Percentiles rank a stretch among this genome's conserved stretches.
Conservation (phyloP, 1,140 invertebrate genomes). For the Physella acuta region DNA sequence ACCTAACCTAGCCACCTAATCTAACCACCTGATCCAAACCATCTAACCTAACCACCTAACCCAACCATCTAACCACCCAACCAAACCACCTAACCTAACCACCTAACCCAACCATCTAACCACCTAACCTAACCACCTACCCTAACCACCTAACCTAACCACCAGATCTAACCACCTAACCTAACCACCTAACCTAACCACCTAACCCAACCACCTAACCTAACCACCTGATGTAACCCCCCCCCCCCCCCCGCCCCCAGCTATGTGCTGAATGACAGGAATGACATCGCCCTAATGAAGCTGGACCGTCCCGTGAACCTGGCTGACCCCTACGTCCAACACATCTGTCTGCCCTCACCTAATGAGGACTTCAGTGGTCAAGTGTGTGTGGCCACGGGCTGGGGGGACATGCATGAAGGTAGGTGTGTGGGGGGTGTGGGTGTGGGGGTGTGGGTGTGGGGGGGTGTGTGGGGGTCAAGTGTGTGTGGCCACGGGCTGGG, state of each 20-base stretch:
- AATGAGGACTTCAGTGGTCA: constrained; percentile 3
- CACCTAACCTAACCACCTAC: too few relatives aligned
- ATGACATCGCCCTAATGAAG: constrained; percentile 15
- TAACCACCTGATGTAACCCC: too few relatives aligned
- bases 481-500: not conserved
- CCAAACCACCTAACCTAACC: too few relatives aligned
- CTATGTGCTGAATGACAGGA: not conserved
- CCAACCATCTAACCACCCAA: too few relatives aligned
- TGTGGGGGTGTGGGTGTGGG: not conserved
- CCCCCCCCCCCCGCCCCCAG: not conserved
- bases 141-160: too few relatives aligned
- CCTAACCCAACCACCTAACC: too few relatives aligned
- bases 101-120: too few relatives aligned
- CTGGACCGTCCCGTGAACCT: not conserved
- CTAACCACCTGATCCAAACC: too few relatives aligned
- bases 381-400: constrained; percentile 2
- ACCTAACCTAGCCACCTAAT: too few relatives aligned
- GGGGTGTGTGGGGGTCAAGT: not conserved
- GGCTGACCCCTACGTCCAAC: not conserved
- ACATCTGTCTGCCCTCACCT: not conserved
- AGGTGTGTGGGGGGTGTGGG: not conserved
- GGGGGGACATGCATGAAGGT: not conserved
- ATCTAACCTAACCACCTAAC: too few relatives aligned
- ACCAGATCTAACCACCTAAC: too few relatives aligned
- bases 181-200: too few relatives aligned